Conservation (phyloP, 2,797 vertebrate genomes). For the Premnoplex brunnescens region DNA sequence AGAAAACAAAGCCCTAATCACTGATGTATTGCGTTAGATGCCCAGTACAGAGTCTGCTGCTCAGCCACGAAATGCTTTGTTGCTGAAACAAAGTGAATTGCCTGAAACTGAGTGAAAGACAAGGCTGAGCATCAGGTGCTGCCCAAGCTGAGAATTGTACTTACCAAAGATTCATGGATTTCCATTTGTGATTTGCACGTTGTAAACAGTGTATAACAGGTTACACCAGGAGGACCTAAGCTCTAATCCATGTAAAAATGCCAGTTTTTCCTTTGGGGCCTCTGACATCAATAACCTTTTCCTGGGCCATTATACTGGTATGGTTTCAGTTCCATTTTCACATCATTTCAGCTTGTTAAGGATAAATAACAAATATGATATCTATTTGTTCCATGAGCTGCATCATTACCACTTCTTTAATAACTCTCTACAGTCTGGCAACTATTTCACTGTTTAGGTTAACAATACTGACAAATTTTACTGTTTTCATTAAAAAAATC, state of each 20-base stretch:
- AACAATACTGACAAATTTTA: not conserved
- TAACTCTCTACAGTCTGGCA: not conserved
- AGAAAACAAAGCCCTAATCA: not conserved
- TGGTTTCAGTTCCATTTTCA: not conserved
- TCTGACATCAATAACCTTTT: not conserved
- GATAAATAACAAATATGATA: not conserved
- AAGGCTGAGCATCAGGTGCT: not conserved
- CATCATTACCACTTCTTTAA: not conserved
- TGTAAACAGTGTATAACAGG: not conserved
- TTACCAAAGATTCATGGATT: not conserved
- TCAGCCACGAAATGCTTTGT: not conserved
- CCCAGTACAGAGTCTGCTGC: not conserved
- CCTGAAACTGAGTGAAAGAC: not conserved
- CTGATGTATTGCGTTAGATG: not conserved
- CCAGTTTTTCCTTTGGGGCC: not conserved
- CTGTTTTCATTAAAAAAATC: not conserved
- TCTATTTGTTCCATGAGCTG: not conserved
- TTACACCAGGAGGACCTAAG: not conserved
- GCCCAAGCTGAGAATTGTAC: not conserved
- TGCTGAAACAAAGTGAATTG: not conserved
- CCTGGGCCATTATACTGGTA: not conserved
- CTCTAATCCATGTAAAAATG: not conserved
- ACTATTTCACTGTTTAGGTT: not conserved
- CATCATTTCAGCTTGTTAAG: not conserved
- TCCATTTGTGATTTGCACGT: not conserved